Conservation (phyloP, 2,888 invertebrate species). For the Netelia virgata region DNA sequence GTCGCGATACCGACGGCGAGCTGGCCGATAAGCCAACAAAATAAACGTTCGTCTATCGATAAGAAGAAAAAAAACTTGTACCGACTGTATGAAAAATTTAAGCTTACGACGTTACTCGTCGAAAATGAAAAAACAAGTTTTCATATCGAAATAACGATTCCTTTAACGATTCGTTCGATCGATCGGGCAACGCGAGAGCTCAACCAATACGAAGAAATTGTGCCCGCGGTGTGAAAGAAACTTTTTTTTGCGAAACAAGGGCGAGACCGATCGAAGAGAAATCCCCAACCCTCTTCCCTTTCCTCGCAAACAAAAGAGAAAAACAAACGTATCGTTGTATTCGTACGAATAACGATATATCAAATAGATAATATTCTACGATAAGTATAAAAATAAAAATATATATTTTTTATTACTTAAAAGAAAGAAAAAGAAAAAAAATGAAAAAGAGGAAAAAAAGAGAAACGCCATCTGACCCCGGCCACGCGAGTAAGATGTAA, state of each 20-base stretch:
- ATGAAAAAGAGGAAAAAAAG: neutral
- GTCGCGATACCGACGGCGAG: neutral
- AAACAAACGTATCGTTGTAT: conserved; percentile 8
- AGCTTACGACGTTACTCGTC: neutral
- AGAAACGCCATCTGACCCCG: conserved; percentile 76
- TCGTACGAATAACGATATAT: conserved; percentile 35
- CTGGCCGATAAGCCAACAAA: neutral
- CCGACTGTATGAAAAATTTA: neutral
- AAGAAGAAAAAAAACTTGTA: neutral
- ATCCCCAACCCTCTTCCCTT: neutral
- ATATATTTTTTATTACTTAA: conserved; percentile 79
- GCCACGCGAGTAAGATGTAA: conserved; percentile 75
- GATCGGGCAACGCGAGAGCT: conserved; percentile 70
- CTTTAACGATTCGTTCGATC: conserved; percentile 49
- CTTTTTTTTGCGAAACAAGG: neutral
- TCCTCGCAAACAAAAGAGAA: neutral
- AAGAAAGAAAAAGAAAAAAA: conserved; percentile 58
- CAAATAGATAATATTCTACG: conserved; percentile 61
- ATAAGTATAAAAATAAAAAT: conserved; percentile 69
- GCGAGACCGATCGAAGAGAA: neutral
- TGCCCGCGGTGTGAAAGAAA: neutral
- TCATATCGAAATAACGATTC: neutral
- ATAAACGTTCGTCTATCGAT: neutral
- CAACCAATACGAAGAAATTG: conserved; percentile 60
- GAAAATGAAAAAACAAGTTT: neutral